Base-by-base conservation (phyloP, 2,888 invertebrate species). In the Cosmopolites sordidus region DNA sequence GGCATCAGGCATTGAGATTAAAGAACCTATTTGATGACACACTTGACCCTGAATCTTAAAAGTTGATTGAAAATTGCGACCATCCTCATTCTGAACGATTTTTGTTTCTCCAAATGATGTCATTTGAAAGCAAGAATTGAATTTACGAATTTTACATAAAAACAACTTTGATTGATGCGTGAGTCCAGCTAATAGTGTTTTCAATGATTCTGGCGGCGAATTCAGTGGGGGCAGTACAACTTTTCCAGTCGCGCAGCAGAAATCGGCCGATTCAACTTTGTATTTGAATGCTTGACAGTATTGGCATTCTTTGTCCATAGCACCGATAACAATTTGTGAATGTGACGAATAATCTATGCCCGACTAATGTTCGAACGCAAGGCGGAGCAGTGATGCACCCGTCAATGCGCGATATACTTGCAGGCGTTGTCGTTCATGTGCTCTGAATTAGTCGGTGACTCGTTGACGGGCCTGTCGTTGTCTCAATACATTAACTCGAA, bases 161-260 rank as follows among this genome's bases (percentile, higher is more conserved):
- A 50, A 46, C 16, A 16, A 16, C 15, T 43, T 43, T 4, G 22
- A 43, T 18, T 43, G 12, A 18, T 4, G 5, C 6, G 18, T 12
- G 12, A 2, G 33, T 38, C 45, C 51, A 46, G 30, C 16, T 4
- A 51, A 16, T 2, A 51, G 22, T 11, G 45, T 12, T 38, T 30
- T 39, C 27, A 51, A 51, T 16, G 45, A 45, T 43, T 46, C 38
- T 33, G 51, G 38, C 9, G 29, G 40, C 14, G 16, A n/a, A 46
- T 16, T 37, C 12, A 51, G 33, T 18, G 16, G 30, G 48, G 38
- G 37, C 40, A 51, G 16, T 16, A 40, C 12, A 43, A 49, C 46
- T 46, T 44, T 51, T 51, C 51, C 51, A 9, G 39, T 37, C n/a
- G 43, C 37, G 49, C 49, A 49, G 40, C 43, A 49, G 9, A 43